Evolutionary conservation across 2,113 vertebrate genomes (phyloP).

Genomic region (Tragelaphus strepsiceros): DNA sequence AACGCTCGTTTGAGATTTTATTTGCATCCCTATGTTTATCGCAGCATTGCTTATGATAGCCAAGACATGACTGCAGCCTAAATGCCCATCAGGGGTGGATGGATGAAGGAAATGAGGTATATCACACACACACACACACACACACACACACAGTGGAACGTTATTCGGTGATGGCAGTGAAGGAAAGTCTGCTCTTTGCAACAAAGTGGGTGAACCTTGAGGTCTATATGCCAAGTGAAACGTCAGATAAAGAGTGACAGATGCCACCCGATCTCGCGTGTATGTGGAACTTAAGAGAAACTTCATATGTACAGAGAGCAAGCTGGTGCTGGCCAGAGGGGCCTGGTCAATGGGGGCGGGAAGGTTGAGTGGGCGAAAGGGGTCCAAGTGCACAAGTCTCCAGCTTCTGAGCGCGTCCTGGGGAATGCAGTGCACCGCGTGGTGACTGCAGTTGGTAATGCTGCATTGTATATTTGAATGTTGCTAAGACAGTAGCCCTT

Average conservation of each 20-base stretch:
- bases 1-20: accelerated
- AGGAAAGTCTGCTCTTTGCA: background rate
- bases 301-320: background rate
- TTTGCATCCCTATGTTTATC: background rate
- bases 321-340: too few relatives aligned
- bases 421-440: background rate
- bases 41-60: background rate
- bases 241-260: background rate
- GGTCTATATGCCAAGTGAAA: background rate
- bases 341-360: background rate
- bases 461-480: background rate
- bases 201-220: background rate
- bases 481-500: background rate
- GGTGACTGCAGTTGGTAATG: too few relatives aligned
- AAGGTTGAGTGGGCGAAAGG: background rate
- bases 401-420: too few relatives aligned
- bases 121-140: background rate
- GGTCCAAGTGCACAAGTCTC: background rate
- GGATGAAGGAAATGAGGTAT: too few relatives aligned
- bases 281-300: background rate
- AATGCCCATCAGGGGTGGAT: too few relatives aligned
- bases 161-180: background rate
- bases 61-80: background rate
- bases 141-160: background rate
- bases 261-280: background rate